Evolutionary conservation across 2,113 vertebrate species (phyloP).

Genomic region (Donacobius atricapilla): DNA sequence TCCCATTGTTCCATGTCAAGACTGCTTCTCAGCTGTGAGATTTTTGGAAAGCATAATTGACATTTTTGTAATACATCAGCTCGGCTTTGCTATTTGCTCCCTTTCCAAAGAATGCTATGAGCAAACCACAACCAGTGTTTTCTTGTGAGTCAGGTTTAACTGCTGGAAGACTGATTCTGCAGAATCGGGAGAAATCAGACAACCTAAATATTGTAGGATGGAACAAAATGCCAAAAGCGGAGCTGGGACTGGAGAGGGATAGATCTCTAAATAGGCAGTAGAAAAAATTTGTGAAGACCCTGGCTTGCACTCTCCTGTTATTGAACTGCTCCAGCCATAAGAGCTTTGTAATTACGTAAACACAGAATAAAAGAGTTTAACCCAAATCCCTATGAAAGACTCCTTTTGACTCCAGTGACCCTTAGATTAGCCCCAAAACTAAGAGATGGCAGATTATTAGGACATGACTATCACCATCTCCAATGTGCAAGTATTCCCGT

Average conservation of each 20-base stretch:
- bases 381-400: not conserved
- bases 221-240: not conserved
- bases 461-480: not conserved
- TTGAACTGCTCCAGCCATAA: not conserved
- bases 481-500: not conserved
- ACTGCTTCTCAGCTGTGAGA: not conserved
- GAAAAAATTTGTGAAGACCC: not conserved
- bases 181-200: not conserved
- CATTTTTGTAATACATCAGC: conserved; percentile 45
- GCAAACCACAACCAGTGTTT: conserved; percentile 25
- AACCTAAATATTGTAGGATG: not conserved
- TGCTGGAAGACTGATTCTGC: conserved; percentile 48
- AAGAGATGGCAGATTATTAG: not conserved
- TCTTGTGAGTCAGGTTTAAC: conserved; percentile 37
- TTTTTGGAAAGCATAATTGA: not conserved
- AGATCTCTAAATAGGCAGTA: not conserved
- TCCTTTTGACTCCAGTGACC: not conserved
- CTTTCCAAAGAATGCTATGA: conserved; percentile 36
- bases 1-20: not conserved
- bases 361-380: not conserved
- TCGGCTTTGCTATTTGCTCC: conserved; percentile 11
- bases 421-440: not conserved
- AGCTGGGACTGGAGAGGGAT: not conserved
- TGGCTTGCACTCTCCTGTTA: not conserved
- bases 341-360: not conserved